Evolutionary conservation across 1,140 invertebrate genomes (phyloP).

Genomic region (Heliconius nattereri): DNA sequence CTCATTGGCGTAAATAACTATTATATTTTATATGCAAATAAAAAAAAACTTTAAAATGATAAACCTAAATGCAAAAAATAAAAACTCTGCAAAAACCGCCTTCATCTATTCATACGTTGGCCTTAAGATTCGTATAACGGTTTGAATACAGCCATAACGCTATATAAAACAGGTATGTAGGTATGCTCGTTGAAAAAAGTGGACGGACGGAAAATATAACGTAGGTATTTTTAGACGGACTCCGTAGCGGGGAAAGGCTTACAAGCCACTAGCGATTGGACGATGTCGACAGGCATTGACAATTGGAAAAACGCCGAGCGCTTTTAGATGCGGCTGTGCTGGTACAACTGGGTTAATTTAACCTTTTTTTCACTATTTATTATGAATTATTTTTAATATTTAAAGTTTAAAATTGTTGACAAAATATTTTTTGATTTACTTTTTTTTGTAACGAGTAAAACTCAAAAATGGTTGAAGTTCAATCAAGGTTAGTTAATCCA

Average conservation of each 20-base stretch:
- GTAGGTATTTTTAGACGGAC: slow-evolving; percentile 36
- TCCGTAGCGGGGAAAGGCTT: slow-evolving; percentile 35
- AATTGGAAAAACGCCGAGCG: slow-evolving; percentile 66
- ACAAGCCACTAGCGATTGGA: slow-evolving; percentile 57
- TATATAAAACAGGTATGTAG: slow-evolving; percentile 14
- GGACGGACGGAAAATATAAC: slow-evolving; percentile 27
- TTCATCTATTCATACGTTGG: slow-evolving; percentile 10
- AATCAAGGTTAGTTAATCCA: too few relatives aligned
- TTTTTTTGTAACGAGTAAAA: too few relatives aligned
- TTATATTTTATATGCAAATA: background rate
- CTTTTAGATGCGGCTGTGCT: slow-evolving; percentile 48
- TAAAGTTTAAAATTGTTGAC: too few relatives aligned
- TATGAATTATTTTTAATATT: background rate
- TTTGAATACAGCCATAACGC: slow-evolving; percentile 15
- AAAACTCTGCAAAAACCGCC: background rate
- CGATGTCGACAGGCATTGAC: slow-evolving; percentile 51
- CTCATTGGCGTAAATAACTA: too few relatives aligned
- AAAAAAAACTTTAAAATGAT: background rate
- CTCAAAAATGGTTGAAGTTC: too few relatives aligned
- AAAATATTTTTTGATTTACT: too few relatives aligned
- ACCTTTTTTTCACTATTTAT: background rate
- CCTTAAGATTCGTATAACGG: slow-evolving; percentile 26
- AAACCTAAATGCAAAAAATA: background rate
- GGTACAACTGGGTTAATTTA: background rate
- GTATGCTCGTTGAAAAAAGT: slow-evolving; percentile 28